These are phyloP conservation scores for Nomada goodeniana DNA, from an alignment of 2,888 invertebrate genomes.

Conservation along the genomic window DNA sequence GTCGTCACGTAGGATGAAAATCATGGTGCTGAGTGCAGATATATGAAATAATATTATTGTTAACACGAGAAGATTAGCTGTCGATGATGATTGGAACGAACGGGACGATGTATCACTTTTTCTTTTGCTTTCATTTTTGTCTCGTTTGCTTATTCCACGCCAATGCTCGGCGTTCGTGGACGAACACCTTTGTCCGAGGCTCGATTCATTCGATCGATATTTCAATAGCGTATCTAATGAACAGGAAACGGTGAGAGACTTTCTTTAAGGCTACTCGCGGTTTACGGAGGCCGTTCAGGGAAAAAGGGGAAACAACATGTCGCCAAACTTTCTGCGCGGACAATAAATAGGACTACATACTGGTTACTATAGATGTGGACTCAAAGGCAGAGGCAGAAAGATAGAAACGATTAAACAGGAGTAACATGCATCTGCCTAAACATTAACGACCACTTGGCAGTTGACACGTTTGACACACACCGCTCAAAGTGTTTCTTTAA, in stretches of 20 bases:
- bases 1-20: slow-evolving; percentile 29
- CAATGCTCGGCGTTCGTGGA: slow-evolving; percentile 29
- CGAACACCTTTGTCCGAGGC: not conserved
- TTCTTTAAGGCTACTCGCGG: slow-evolving; percentile 26
- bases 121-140: not conserved
- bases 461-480: slow-evolving; percentile 67
- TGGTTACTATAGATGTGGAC: slow-evolving; percentile 59
- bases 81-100: slow-evolving; percentile 3
- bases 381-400: slow-evolving; percentile 68
- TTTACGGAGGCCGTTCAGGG: slow-evolving; percentile 28
- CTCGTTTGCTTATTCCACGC: not conserved
- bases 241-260: not conserved
- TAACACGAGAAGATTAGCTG: slow-evolving; percentile 1
- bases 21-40: slow-evolving; percentile 21
- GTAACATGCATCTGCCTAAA: slow-evolving; percentile 78
- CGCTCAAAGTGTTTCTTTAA: slow-evolving; percentile 51
- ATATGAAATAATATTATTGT: slow-evolving; percentile 32
- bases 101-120: not conserved
- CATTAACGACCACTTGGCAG: slow-evolving; percentile 69
- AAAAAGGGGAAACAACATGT: slow-evolving; percentile 38
- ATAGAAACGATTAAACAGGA: slow-evolving; percentile 70
- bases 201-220: not conserved
- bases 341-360: slow-evolving; percentile 61
- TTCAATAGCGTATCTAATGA: not conserved
- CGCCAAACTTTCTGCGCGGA: slow-evolving; percentile 57